These are phyloP conservation scores for Ophiothrix spiculata DNA, from an alignment of 35 echinoderm and acorn worm species.

Conservation along the genomic window DNA sequence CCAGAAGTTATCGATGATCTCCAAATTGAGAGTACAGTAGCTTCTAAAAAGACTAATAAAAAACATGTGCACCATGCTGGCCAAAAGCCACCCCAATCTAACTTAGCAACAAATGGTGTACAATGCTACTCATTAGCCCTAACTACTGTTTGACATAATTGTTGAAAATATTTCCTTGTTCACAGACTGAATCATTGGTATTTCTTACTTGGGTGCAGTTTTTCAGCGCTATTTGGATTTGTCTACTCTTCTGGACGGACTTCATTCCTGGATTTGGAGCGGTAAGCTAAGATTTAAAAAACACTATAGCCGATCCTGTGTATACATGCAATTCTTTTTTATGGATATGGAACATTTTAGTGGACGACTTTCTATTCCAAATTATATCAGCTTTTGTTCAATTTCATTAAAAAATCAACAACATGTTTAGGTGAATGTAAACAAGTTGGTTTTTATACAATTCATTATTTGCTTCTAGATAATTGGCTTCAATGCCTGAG, in stretches of 20 bases:
- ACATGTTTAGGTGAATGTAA: not conserved
- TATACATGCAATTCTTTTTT: not conserved
- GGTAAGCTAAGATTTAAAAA: slow-evolving; percentile 47
- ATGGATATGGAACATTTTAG: not conserved
- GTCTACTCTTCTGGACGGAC: slow-evolving; percentile 77
- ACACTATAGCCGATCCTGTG: not conserved
- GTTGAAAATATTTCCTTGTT: not conserved
- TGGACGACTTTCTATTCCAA: not conserved
- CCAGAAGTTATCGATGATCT: too few species aligned
- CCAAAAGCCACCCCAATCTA: too few species aligned
- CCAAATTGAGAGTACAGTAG: too few species aligned
- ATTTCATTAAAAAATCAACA: not conserved
- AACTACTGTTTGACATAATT: too few species aligned
- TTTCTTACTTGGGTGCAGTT: slow-evolving; percentile 74
- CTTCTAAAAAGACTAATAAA: too few species aligned
- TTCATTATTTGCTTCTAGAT: not conserved
- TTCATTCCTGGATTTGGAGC: slow-evolving; percentile 82
- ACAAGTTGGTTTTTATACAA: not conserved
- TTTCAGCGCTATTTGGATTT: slow-evolving; percentile 55
- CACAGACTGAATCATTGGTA: slow-evolving; percentile 87
- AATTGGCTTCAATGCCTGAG: not conserved
- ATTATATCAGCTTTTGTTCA: not conserved
- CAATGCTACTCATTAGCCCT: too few species aligned
- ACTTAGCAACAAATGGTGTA: too few species aligned
- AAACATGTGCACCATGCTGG: too few species aligned